Percentiles rank a stretch among this genome's conserved stretches.
phyloP scores from a whole-genome alignment of 2,888 invertebrate species.

The Acrobeloides nanus region DNA sequence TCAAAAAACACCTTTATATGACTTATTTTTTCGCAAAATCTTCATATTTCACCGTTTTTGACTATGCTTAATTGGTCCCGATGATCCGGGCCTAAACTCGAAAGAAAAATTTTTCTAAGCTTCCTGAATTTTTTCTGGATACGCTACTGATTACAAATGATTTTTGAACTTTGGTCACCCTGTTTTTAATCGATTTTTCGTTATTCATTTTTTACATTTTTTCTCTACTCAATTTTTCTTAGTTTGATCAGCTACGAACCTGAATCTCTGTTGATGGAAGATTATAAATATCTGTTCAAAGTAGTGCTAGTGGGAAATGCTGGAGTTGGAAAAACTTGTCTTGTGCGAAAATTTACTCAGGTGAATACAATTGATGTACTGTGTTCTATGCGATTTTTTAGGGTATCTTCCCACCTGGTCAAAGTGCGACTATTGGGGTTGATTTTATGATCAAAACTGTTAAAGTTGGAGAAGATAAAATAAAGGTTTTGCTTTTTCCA shows the following conservation, averaged over 20 bases:
- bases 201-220: not conserved
- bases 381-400: constrained; percentile 62
- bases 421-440: constrained; percentile 95
- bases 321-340: constrained; percentile 93
- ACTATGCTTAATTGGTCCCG: too few relatives aligned
- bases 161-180: too few relatives aligned
- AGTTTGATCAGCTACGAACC: not conserved
- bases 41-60: too few relatives aligned
- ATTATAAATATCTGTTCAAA: constrained; percentile 97
- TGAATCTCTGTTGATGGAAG: constrained; percentile 56
- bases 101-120: too few relatives aligned
- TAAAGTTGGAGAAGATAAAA: constrained; percentile 68
- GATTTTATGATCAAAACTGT: constrained; percentile 99
- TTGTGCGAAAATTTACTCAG: constrained; percentile 91
- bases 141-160: too few relatives aligned
- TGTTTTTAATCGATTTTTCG: not conserved
- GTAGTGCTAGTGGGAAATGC: constrained; percentile 88
- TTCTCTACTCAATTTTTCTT: not conserved
- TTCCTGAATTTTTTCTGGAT: too few relatives aligned
- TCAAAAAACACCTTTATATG: too few relatives aligned
- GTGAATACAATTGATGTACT: constrained; percentile 52
- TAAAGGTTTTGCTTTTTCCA: constrained; percentile 57
- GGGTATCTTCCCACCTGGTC: constrained; percentile 93
- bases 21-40: too few relatives aligned
- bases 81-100: too few relatives aligned